phyloP scores from a whole-genome alignment of 1,140 invertebrate genomes.

The Chironomus striatipennis region DNA sequence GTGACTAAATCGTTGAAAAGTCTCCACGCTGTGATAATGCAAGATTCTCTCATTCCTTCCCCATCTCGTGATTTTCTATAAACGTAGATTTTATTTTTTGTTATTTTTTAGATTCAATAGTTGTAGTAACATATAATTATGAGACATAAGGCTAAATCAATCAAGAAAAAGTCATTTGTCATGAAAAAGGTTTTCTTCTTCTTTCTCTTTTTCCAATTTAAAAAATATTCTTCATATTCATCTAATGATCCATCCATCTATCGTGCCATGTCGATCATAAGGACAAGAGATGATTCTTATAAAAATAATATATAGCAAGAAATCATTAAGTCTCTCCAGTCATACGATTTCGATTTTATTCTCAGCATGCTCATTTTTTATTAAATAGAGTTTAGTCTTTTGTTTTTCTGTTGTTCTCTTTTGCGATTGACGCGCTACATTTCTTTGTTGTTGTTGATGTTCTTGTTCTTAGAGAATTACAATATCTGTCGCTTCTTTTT shows the following conservation, averaged over 20 bases:
- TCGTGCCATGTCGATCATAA: constrained; percentile 22
- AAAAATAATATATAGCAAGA: not conserved
- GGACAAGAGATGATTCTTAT: constrained; percentile 21
- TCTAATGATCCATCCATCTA: constrained; percentile 7
- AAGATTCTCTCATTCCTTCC: too few relatives aligned
- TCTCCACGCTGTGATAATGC: not conserved
- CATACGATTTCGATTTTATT: not conserved
- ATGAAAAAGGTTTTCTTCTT: constrained; percentile 16
- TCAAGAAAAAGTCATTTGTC: constrained; percentile 21
- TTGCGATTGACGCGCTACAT: not conserved
- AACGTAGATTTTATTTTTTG: not conserved
- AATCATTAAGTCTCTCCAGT: constrained; percentile 4
- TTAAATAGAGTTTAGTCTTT: not conserved
- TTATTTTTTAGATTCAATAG: not conserved
- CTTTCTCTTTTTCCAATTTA: not conserved
- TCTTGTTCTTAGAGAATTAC: not conserved
- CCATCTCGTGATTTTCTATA: too few relatives aligned
- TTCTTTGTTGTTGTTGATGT: not conserved
- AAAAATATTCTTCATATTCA: constrained; percentile 1
- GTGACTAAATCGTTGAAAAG: constrained; percentile 13
- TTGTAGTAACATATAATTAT: not conserved
- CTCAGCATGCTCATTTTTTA: not conserved
- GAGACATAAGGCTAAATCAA: constrained; percentile 17
- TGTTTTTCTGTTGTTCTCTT: not conserved
- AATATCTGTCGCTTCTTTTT: not conserved